Percentiles rank a stretch among this genome's conserved stretches.
Evolutionary conservation across 2,113 vertebrate species (phyloP).

Genomic region (Melanerpes aurifrons): DNA sequence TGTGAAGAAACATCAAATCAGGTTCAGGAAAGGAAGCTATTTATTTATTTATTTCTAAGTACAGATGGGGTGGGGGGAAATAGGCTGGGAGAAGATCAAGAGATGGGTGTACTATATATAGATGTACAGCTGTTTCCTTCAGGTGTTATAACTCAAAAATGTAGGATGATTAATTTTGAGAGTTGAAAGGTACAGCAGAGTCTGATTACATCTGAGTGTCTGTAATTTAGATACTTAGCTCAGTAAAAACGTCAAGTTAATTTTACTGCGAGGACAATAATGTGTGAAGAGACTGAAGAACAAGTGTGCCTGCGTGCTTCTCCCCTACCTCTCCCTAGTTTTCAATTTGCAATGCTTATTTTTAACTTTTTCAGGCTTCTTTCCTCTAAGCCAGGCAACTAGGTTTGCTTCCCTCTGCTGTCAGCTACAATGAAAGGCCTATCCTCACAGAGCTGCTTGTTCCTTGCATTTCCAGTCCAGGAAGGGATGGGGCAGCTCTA

Average conservation of each 20-base stretch:
- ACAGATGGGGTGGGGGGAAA: background rate
- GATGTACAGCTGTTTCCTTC: constrained; percentile 66
- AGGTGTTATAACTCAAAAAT: constrained; percentile 53
- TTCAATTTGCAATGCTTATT: constrained; percentile 3
- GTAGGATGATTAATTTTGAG: constrained; percentile 64
- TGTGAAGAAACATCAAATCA: background rate
- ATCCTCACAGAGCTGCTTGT: too few relatives aligned
- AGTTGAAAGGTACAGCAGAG: constrained; percentile 63
- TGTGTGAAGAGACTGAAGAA: constrained; percentile 54
- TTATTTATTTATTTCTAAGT: constrained; percentile 21
- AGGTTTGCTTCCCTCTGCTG: constrained; percentile 19
- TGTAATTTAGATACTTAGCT: constrained; percentile 78
- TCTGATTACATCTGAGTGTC: constrained; percentile 74
- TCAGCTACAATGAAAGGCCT: rapidly evolving
- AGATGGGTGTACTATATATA: constrained; percentile 23
- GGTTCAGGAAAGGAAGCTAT: background rate
- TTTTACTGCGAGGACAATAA: too few relatives aligned
- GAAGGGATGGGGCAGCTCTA: too few relatives aligned
- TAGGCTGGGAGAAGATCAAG: constrained; percentile 7
- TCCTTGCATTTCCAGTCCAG: too few relatives aligned
- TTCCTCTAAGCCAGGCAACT: background rate
- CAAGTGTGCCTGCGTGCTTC: background rate
- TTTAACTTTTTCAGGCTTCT: constrained; percentile 33
- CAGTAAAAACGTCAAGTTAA: too few relatives aligned
- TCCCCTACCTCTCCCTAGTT: background rate